A percentile compares a stretch with the other conserved stretches of the same genome.
phyloP scores from a whole-genome alignment of 2,888 invertebrate species.

The Drosophila silvestris region DNA sequence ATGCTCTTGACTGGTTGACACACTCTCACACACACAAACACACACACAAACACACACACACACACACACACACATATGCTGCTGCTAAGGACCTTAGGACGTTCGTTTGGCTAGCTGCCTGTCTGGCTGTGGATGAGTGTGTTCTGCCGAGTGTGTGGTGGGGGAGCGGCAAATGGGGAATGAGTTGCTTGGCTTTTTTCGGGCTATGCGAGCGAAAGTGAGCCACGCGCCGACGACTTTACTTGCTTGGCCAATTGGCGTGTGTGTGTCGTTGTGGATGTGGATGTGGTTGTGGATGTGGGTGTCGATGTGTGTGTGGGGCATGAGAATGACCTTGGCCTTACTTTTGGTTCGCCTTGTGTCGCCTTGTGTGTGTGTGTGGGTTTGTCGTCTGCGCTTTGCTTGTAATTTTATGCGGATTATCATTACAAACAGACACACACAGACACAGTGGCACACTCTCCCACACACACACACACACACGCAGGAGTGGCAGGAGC shows the following conservation, averaged over 20 bases:
- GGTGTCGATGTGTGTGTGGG: conserved; percentile 40
- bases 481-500: conserved; percentile 19
- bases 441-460: conserved; percentile 29
- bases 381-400: conserved; percentile 70
- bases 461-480: conserved; percentile 12
- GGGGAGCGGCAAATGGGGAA: conserved; percentile 1
- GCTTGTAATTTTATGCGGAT: conserved; percentile 83
- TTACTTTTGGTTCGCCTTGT: conserved; percentile 63
- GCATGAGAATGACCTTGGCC: conserved; percentile 76
- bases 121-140: conserved; percentile 33
- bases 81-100: conserved; percentile 47
- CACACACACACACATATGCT: conserved; percentile 46
- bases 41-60: conserved; percentile 12
- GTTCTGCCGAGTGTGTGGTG: background rate
- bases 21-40: conserved; percentile 44
- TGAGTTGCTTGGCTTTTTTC: conserved; percentile 41
- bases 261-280: conserved; percentile 37
- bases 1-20: conserved; percentile 71
- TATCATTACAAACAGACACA: conserved; percentile 75
- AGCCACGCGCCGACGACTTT: conserved; percentile 70
- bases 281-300: conserved; percentile 18
- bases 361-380: conserved; percentile 31
- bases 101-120: conserved; percentile 53
- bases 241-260: conserved; percentile 71
- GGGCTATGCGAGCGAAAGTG: conserved; percentile 65